Base-by-base conservation (phyloP, 2,888 invertebrate genomes). In the Neoascia interrupta region DNA sequence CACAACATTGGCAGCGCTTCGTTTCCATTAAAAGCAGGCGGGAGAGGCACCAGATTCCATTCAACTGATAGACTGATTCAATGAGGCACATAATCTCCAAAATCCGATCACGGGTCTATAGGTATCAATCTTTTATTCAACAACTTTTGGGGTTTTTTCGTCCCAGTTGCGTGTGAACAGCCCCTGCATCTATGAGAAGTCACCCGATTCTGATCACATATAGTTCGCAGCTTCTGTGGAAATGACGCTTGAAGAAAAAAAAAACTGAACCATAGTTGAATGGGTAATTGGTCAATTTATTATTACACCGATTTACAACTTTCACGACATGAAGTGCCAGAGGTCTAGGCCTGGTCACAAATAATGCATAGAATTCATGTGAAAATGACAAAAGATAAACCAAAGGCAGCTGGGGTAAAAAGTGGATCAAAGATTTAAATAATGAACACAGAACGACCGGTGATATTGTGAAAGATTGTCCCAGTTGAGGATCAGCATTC, bases 341-440 rank as follows among this genome's bases (percentile, higher is more conserved):
- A 19, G 43, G 15, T 47, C 31, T 68, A 68, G 73, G 58, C 68
- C 68, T 37, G 28, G 10, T 15, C 23, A 26, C 28, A 60, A 5
- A 26, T 10, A 26, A 36, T 68, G 43, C 60, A 60, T 15, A 13
- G 16, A 68, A 45, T 34, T 53, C 53, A 36, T 47, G 28, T 45
- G 16, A 53, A 54, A 47, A 34, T 53, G 28, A 56, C 47, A 10
- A 54, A 37, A 64, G n/a, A 70, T 51, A 47, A 66, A 53, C 60
- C 53, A 51, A 45, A 74, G 60, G 61, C 49, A 69, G 61, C n/a
- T n/a, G 60, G 70, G 58, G 49, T 41, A 49, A 51, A 75, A 76
- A 76, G 75, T 76, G 63, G 70, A 70, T 70, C 75, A 76, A 21
- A 56, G 49, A 64, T 70, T 76, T 76, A 56, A 76, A 70, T 70